A percentile compares a stretch with the other conserved stretches of the same genome.
phyloP scores from a whole-genome alignment of 2,113 vertebrate species.

The Ameiurus melas region DNA sequence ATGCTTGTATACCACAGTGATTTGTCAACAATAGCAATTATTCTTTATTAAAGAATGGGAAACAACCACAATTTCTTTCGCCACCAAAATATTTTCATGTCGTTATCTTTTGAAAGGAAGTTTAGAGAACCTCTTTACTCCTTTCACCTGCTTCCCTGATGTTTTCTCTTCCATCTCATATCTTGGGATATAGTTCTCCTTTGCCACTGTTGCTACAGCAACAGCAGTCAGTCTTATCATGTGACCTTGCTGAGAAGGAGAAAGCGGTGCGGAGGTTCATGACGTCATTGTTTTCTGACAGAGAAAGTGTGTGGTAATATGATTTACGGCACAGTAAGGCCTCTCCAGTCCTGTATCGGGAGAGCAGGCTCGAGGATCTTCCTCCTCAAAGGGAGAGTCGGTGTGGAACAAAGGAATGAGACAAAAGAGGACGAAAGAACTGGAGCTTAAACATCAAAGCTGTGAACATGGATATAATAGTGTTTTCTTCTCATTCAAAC shows the following conservation, averaged over 20 bases:
- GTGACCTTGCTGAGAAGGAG: constrained; percentile 34
- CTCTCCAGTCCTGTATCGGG: neutral
- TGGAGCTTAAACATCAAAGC: constrained; percentile 3
- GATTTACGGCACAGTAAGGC: neutral
- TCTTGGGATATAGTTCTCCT: constrained; percentile 36
- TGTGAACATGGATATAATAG: neutral
- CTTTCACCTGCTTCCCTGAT: constrained; percentile 23
- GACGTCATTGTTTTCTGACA: constrained; percentile 39
- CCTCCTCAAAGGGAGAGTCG: constrained; percentile 13
- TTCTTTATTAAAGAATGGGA: neutral
- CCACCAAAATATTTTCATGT: neutral
- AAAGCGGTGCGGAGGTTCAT: constrained; percentile 4
- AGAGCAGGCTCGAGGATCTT: neutral
- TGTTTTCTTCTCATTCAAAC: neutral
- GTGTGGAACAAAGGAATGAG: constrained; percentile 11
- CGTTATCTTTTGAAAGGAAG: neutral
- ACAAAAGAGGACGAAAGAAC: constrained; percentile 13
- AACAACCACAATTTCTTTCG: neutral
- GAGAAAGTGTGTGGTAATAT: constrained; percentile 4
- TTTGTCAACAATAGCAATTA: too few species aligned
- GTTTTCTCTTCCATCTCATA: constrained; percentile 27
- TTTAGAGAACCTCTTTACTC: neutral
- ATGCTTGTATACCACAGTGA: neutral
- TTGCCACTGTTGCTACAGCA: constrained; percentile 41
- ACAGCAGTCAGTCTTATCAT: constrained; percentile 36